A percentile compares a stretch with the other conserved stretches of the same genome.
phyloP scores from a whole-genome alignment of 2,888 invertebrate genomes.

The Gymnosoma rotundatum region DNA sequence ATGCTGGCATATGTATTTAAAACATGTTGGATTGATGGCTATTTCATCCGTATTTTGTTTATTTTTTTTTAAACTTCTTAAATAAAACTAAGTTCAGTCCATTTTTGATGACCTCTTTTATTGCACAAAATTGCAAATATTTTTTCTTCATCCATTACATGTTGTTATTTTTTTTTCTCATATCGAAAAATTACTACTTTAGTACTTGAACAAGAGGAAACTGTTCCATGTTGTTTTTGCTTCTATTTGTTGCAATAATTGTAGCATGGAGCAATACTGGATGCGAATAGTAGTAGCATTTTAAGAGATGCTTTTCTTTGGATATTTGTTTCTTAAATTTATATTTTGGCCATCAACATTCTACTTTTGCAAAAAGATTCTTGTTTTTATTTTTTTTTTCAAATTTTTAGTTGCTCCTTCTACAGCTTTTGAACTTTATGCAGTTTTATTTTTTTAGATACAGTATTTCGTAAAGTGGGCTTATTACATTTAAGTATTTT shows the following conservation, averaged over 20 bases:
- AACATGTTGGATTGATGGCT: conserved; percentile 27
- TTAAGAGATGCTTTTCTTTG: conserved; percentile 1
- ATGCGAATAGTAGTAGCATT: conserved; percentile 12
- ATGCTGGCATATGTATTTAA: conserved; percentile 34
- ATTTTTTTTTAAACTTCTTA: conserved; percentile 16
- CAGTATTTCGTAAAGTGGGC: conserved; percentile 47
- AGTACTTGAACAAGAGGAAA: conserved; percentile 11
- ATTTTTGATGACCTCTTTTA: conserved; percentile 47
- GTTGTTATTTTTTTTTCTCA: conserved; percentile 40
- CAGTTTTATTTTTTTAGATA: conserved; percentile 27
- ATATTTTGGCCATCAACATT: conserved; percentile 3
- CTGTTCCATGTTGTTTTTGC: conserved; percentile 11
- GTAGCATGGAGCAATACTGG: conserved; percentile 19
- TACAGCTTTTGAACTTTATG: neutral
- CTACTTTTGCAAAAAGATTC: conserved; percentile 7
- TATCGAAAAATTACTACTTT: conserved; percentile 30
- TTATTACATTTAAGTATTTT: conserved; percentile 64
- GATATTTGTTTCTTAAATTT: conserved; percentile 27
- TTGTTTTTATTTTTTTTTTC: neutral
- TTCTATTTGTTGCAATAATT: neutral
- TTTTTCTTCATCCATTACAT: conserved; percentile 37
- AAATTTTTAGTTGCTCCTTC: conserved; percentile 24
- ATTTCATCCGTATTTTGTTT: neutral
- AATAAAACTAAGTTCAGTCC: conserved; percentile 25
- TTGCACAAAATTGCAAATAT: conserved; percentile 39